Conservation (phyloP, 1,140 invertebrate species). For the Drosophila biarmipes region DNA sequence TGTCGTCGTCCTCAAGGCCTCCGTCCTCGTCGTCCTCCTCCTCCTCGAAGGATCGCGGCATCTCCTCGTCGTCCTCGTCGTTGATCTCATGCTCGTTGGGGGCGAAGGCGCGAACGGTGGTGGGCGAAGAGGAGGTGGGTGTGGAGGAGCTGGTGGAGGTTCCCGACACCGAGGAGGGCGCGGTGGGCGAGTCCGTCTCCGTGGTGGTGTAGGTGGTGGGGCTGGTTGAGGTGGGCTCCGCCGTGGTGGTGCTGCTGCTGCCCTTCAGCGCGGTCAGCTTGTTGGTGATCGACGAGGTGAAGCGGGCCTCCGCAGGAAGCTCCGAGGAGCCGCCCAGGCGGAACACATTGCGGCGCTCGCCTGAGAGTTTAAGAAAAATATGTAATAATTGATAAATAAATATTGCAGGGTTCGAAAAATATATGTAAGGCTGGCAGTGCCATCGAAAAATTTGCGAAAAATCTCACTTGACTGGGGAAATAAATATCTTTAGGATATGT, state of each 20-base stretch:
- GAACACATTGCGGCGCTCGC: conserved; percentile 29
- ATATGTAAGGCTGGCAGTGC: too few relatives aligned
- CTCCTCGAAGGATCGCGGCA: conserved; percentile 10
- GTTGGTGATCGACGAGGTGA: conserved; percentile 55
- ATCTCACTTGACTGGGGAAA: too few relatives aligned
- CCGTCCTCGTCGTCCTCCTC: conserved; percentile 29
- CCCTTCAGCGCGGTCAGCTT: conserved; percentile 51
- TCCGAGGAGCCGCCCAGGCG: conserved; percentile 28
- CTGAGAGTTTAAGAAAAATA: neutral
- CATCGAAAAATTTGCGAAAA: too few relatives aligned
- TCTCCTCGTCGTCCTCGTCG: conserved; percentile 19
- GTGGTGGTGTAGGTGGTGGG: neutral
- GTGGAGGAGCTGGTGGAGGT: neutral
- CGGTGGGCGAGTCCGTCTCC: neutral
- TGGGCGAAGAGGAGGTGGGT: neutral
- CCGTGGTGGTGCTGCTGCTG: conserved; percentile 21
- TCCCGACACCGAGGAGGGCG: neutral
- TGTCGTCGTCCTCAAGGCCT: neutral
- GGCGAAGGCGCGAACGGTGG: neutral
- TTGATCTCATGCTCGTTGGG: neutral
- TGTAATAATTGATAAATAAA: too few relatives aligned
- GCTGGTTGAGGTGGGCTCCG: neutral
- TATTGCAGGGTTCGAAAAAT: too few relatives aligned
- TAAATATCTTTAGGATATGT: too few relatives aligned
- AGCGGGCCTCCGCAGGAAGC: conserved; percentile 43